These are phyloP conservation scores for Eupithecia vulgata DNA, from an alignment of 2,888 invertebrate species.

Conservation along the genomic window DNA sequence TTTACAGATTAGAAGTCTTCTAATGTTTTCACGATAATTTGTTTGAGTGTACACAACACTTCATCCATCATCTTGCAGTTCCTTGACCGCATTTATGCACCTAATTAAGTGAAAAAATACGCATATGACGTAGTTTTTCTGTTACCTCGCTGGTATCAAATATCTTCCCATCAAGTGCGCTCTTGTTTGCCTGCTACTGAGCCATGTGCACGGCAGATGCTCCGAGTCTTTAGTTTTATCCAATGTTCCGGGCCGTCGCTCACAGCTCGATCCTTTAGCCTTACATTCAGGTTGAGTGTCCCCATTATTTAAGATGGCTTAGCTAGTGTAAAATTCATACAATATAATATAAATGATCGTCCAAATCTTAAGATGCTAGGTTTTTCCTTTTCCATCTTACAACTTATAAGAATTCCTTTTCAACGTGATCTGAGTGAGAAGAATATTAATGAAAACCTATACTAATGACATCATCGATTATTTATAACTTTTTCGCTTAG, in stretches of 20 bases:
- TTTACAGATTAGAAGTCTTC: conserved; percentile 47
- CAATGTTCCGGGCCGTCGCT: conserved; percentile 51
- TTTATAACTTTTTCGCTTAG: background rate
- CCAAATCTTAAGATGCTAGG: background rate
- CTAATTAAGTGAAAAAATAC: conserved; percentile 59
- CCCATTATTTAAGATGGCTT: conserved; percentile 27
- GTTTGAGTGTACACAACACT: conserved; percentile 32
- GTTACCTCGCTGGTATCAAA: conserved; percentile 66
- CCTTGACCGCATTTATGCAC: conserved; percentile 67
- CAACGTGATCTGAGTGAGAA: conserved; percentile 3
- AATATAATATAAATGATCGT: background rate
- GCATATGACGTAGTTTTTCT: conserved; percentile 61
- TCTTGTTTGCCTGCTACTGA: conserved; percentile 60
- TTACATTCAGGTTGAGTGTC: conserved; percentile 30
- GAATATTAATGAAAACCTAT: conserved; percentile 5
- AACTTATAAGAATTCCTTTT: background rate
- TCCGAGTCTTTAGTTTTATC: conserved; percentile 54
- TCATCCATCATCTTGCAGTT: conserved; percentile 52
- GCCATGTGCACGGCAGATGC: conserved; percentile 81
- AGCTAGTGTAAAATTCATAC: background rate
- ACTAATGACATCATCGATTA: conserved; percentile 59
- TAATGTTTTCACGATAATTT: conserved; percentile 52
- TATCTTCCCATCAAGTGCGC: conserved; percentile 70
- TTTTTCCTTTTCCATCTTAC: background rate
- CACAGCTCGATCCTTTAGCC: conserved; percentile 36